Conservation (phyloP, 2,797 vertebrate species). For the Lophius americanus region DNA sequence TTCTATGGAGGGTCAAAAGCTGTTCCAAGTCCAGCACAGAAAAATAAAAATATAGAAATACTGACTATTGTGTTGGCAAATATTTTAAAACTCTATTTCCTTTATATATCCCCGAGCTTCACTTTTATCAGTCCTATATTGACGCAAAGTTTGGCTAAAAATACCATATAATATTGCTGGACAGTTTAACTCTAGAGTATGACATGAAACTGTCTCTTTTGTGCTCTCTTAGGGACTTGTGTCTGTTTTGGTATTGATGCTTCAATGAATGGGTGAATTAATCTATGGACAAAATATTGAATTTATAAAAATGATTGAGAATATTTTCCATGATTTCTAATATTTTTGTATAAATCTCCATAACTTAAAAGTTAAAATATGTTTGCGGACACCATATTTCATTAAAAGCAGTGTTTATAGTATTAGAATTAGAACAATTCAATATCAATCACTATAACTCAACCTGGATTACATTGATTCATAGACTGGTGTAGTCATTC, state of each 20-base stretch:
- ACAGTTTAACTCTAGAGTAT: neutral
- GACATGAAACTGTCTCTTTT: neutral
- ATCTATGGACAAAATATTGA: neutral
- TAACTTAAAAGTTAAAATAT: too few relatives aligned
- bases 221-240: neutral
- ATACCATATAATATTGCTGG: conserved; percentile 1
- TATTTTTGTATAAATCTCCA: too few relatives aligned
- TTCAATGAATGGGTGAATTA: neutral
- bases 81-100: conserved; percentile 24
- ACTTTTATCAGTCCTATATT: conserved; percentile 16
- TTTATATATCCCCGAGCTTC: neutral
- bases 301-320: neutral
- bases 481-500: too few relatives aligned
- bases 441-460: too few relatives aligned
- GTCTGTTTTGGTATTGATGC: neutral
- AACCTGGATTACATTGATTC: too few relatives aligned
- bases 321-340: too few relatives aligned
- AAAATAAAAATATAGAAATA: conserved; percentile 15
- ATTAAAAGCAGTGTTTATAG: too few relatives aligned
- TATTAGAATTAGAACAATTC: too few relatives aligned
- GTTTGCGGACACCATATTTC: too few relatives aligned
- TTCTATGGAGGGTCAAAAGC: conserved; percentile 34
- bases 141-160: neutral
- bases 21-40: conserved; percentile 31
- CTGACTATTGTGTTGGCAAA: conserved; percentile 19